Percentiles rank a stretch among this genome's conserved stretches.
Conservation (phyloP, 2,888 invertebrate genomes). For the Drosophila prostipennis region DNA sequence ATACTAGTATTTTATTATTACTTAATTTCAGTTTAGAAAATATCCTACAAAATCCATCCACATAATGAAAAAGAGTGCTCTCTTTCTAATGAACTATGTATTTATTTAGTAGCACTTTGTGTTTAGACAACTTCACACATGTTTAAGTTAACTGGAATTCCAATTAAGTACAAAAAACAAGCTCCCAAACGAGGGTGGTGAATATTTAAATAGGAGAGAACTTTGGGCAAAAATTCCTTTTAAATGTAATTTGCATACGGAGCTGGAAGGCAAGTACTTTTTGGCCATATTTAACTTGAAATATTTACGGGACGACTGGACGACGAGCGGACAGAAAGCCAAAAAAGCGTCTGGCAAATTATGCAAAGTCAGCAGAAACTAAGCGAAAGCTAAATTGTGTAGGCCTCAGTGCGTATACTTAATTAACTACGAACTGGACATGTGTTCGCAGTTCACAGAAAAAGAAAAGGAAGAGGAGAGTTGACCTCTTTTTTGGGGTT, state of each 20-base stretch:
- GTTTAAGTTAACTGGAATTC: constrained; percentile 17
- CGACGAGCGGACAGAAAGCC: constrained; percentile 28
- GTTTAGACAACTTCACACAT: constrained; percentile 13
- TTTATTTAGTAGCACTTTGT: constrained; percentile 7
- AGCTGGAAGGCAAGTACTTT: constrained; percentile 32
- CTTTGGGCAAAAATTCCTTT: constrained; percentile 39
- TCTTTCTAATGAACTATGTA: neutral
- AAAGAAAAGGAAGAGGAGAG: constrained; percentile 14
- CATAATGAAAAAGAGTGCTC: neutral
- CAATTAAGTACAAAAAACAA: constrained; percentile 29
- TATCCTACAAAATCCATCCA: too few relatives aligned
- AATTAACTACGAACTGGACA: constrained; percentile 64
- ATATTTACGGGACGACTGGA: constrained; percentile 42
- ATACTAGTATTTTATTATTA: neutral
- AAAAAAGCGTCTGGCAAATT: constrained; percentile 54
- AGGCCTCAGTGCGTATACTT: constrained; percentile 65
- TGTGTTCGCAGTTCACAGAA: constrained; percentile 44
- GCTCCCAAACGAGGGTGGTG: constrained; percentile 3
- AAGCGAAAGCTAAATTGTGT: constrained; percentile 41
- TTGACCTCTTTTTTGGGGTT: constrained; percentile 1
- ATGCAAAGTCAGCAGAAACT: constrained; percentile 72
- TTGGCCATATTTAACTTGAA: constrained; percentile 60
- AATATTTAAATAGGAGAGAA: constrained; percentile 35
- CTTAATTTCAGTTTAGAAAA: neutral
- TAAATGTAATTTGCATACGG: constrained; percentile 70